These are phyloP conservation scores for Sebastes vulpes DNA, from an alignment of 2,797 vertebrate species.

Conservation along the genomic window DNA sequence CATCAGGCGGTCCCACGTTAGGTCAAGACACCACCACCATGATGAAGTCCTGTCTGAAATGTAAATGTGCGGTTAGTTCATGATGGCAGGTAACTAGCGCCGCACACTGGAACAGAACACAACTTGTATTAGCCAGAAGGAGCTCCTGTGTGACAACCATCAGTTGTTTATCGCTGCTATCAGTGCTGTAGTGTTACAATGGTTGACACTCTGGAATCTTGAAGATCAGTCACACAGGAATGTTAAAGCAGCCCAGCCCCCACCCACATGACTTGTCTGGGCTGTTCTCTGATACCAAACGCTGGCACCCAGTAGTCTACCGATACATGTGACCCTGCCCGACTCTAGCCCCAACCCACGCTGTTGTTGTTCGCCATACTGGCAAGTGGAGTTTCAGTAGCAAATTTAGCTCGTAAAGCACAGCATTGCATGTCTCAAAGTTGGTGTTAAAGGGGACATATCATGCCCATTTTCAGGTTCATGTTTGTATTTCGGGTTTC, in stretches of 20 bases:
- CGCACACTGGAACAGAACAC: background rate
- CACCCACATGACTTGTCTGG: background rate
- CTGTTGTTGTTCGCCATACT: background rate
- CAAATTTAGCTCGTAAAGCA: background rate
- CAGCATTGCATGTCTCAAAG: background rate
- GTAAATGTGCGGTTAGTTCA: background rate
- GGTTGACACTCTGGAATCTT: background rate
- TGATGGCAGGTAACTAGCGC: background rate
- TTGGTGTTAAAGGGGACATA: too few species aligned
- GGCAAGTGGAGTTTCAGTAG: background rate
- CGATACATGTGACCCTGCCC: background rate
- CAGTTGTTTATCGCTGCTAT: background rate
- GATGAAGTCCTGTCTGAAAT: background rate
- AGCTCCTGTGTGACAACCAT: background rate
- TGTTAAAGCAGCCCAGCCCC: conserved; percentile 25
- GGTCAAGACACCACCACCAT: background rate
- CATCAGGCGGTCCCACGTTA: background rate
- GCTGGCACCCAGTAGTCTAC: background rate
- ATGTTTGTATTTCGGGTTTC: too few species aligned
- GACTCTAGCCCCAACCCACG: background rate
- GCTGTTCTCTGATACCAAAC: conserved; percentile 24
- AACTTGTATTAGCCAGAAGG: background rate
- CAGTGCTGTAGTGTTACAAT: background rate
- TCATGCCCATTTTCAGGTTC: too few species aligned
- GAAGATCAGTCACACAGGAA: conserved; percentile 42